Base-by-base conservation (phyloP, 2,797 vertebrate species). In the Decapterus maruadsi region DNA sequence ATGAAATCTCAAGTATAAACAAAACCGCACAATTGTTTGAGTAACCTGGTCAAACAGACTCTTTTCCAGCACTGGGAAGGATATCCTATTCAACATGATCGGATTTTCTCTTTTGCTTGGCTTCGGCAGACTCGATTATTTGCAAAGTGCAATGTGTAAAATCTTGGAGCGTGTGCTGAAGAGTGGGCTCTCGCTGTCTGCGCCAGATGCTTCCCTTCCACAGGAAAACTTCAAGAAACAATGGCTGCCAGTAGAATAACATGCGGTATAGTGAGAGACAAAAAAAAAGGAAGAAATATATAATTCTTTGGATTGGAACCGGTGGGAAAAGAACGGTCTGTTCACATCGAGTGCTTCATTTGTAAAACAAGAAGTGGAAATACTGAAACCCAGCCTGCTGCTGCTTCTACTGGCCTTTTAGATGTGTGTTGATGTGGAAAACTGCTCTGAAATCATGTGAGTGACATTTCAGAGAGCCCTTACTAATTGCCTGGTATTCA, bases 181-280 rank as follows among this genome's bases (percentile, higher is more conserved):
- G 43, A 29, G 79, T 92, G 81, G 36, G 78, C 78, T 86, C 83
- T 86, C 63, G 51, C 75, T 85, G 80, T 88, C 85, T 40, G 58
- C 45, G 74, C 86, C 89, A 92, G 86, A 89, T 87, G 90, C 75
- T 90, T 87, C 81, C 84, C 80, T 87, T 85, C 79, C 68, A 79
- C 79, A 89, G 87, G 88, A 88, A 90, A 87, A 54, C 73, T 72
- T 55, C 74, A 89, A 85, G 87, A 91, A 93, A 90, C 77, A 83
- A 87, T 81, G 67, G 72, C 86, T 88, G 87, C 81, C 86, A 89
- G 79, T 57, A 74, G 20, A 78, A 68, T 59, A 78, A 89, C 71
- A 73, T 68, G 76, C 77, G 12, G 50, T 66, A 69, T 22, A 78
- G 43, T n/a, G 59, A 72, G 71, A 26, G 26, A 26, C 1, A 26